phyloP scores from a whole-genome alignment of 2,888 invertebrate genomes.

The Seira ritae region DNA sequence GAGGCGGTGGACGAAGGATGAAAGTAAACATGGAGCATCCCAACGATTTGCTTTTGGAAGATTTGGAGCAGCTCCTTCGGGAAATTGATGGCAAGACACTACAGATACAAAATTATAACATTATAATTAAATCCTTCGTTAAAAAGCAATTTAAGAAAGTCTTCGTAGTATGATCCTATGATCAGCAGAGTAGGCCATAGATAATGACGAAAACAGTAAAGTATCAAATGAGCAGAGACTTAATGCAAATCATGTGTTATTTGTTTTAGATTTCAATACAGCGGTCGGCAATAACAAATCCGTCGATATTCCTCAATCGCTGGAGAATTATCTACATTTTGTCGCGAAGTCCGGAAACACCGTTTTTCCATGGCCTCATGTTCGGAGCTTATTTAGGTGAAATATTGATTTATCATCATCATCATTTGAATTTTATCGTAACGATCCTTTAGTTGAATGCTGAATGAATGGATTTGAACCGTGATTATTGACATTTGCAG shows the following conservation, averaged over 20 bases:
- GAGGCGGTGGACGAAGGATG: constrained; percentile 48
- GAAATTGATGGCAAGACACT: constrained; percentile 68
- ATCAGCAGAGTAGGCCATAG: no score
- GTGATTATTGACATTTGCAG: no score
- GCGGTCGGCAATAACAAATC: constrained; percentile 75
- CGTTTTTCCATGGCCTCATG: constrained; percentile 92
- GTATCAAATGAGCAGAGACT: no score
- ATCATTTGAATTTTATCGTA: background rate
- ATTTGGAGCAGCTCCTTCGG: constrained; percentile 68
- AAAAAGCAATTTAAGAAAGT: background rate
- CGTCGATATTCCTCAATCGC: constrained; percentile 89
- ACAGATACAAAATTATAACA: background rate
- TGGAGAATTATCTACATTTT: constrained; percentile 92
- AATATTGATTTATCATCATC: background rate
- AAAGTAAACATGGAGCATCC: constrained; percentile 62
- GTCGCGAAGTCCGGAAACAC: constrained; percentile 97
- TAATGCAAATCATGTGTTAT: no score
- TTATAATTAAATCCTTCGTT: background rate
- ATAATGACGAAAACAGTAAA: no score
- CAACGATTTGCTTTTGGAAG: constrained; percentile 66
- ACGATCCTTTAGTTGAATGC: no score
- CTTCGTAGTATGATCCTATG: background rate
- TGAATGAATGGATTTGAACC: no score
- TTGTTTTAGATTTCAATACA: constrained; percentile 70
- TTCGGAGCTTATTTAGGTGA: constrained; percentile 87